A percentile compares a stretch with the other conserved stretches of the same genome.
Evolutionary conservation across 2,888 invertebrate species (phyloP).

Genomic region (Palloptera scutellata): DNA sequence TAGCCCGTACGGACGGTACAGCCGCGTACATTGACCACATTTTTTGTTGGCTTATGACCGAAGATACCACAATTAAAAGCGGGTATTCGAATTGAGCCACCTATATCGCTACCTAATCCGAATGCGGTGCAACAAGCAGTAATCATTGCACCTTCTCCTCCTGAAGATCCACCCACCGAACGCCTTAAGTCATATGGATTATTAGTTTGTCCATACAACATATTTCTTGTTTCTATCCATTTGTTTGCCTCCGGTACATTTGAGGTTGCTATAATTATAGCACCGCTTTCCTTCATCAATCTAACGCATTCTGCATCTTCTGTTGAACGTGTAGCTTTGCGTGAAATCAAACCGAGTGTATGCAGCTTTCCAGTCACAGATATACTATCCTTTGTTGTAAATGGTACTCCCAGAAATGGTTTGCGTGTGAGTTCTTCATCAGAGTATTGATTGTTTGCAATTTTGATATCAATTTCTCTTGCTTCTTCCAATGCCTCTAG

Average conservation of each 20-base stretch:
- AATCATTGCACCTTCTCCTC: conserved; percentile 82
- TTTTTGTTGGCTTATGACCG: conserved; percentile 80
- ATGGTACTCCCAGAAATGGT: conserved; percentile 90
- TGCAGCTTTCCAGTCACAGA: conserved; percentile 77
- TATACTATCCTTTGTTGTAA: conserved; percentile 91
- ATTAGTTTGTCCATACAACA: conserved; percentile 84
- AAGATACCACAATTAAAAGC: conserved; percentile 86
- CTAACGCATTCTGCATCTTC: conserved; percentile 83
- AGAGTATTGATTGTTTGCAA: conserved; percentile 69
- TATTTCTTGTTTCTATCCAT: conserved; percentile 90
- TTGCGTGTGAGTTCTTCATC: conserved; percentile 73
- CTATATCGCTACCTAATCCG: conserved; percentile 91
- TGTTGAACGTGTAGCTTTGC: conserved; percentile 70
- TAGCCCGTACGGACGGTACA: conserved; percentile 76
- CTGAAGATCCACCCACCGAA: conserved; percentile 92
- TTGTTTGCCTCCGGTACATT: conserved; percentile 94
- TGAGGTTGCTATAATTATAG: conserved; percentile 86
- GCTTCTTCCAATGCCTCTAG: conserved; percentile 82
- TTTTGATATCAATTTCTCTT: conserved; percentile 72
- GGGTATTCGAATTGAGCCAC: conserved; percentile 94
- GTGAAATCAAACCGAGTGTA: conserved; percentile 72
- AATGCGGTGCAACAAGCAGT: conserved; percentile 83
- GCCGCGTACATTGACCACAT: conserved; percentile 69
- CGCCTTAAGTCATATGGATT: conserved; percentile 91
- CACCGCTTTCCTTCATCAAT: conserved; percentile 80